Evolutionary conservation across 1,140 invertebrate species (phyloP).

Genomic region (Solenopsis invicta): DNA sequence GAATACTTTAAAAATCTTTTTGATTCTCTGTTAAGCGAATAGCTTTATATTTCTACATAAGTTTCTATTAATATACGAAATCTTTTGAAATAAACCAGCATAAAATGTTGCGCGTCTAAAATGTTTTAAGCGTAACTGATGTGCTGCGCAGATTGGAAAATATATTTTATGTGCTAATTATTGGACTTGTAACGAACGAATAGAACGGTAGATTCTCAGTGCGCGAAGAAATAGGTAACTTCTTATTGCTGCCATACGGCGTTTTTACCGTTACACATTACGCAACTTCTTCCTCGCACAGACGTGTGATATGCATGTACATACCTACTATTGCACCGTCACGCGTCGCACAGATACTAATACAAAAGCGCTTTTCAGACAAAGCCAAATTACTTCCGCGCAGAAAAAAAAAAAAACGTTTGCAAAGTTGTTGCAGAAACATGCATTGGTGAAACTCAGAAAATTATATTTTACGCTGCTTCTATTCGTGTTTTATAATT

Average conservation of each 20-base stretch:
- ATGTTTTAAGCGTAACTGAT: background rate
- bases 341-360: background rate
- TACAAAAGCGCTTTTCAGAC: slow-evolving; percentile 1
- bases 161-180: slow-evolving; percentile 2
- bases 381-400: background rate
- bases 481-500: background rate
- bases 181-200: background rate
- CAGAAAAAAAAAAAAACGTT: background rate
- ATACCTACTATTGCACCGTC: slow-evolving; percentile 29
- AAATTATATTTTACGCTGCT: background rate
- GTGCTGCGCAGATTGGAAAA: background rate
- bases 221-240: slow-evolving; percentile 5
- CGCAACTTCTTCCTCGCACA: slow-evolving; percentile 50
- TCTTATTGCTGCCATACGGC: slow-evolving; percentile 33
- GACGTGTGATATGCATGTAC: slow-evolving; percentile 12
- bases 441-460: background rate
- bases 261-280: slow-evolving; percentile 56
- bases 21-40: background rate
- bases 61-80: background rate
- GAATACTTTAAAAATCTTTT: background rate
- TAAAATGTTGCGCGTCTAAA: slow-evolving; percentile 5
- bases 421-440: background rate
- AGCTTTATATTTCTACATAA: background rate
- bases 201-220: background rate
- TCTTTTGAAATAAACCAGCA: background rate